Evolutionary conservation across 2,113 vertebrate species (phyloP), one percentile per base, ranked within the genome.

Genomic region (Mirza zaza): DNA sequence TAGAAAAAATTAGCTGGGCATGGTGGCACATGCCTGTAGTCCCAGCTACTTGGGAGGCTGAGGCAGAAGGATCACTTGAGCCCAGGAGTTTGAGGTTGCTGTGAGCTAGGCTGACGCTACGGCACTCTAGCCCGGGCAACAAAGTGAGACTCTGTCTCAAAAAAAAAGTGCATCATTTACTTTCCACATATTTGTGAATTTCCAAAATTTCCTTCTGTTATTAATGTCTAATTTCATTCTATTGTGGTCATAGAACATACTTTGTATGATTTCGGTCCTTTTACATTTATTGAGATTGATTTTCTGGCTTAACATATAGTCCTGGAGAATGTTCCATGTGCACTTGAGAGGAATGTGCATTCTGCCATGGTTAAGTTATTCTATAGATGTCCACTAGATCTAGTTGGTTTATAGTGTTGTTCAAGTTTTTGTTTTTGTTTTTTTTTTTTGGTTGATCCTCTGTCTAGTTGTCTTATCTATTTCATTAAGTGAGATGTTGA

Each of bases 171-270:
- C 81, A 32, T 48, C 80, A 21, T 80, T 93, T 86, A 42, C 39
- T 71, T 94, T 92, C 70, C 68, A 94, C 20, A 48, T 91, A 71
- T 29, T 55, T 93, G 57, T 87, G 17, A 84, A 70, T 79, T 79
- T 45, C 27, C 85, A 65, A 90, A 50, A 65, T 77, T 87, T 87
- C 36, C 36, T 91, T 68, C 67, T 83, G 63, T 77, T 92, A 73
- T 48, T 79, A 48, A 39, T 80, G 76, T 86, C 68, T 71, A 71
- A 68, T 95, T 95, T 84, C 59, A 94, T 92, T 89, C 27, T 27
- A 0, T 61, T 93, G 32, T 84, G 70, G 63, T 67, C 48, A 70
- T n/a, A 75, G n/a, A 88, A 63, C 18, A 68, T 81, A 87, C 6
- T 80, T 86, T 75, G 32, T 79, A 79, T 79, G 25, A 83, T 50